Base-by-base conservation (phyloP, 1,140 invertebrate genomes). In the Brachionus angularis region DNA sequence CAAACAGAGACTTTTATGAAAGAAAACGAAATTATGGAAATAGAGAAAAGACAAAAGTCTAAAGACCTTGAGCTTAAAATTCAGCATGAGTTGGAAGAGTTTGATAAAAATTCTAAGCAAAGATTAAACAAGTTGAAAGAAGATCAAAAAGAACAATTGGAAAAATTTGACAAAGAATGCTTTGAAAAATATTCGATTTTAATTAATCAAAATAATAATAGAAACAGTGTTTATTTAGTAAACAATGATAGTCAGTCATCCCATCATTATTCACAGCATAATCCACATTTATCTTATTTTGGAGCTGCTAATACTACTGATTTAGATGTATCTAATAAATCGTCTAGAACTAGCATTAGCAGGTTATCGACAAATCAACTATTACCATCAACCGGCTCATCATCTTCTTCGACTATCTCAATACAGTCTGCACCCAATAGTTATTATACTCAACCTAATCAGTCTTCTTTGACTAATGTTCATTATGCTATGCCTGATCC, bases 111-210 rank as follows among this genome's bases (percentile, higher is more conserved):
- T 18, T n/a, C 21, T 29, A 23, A 50, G 14, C 12, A 14, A 10
- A 46, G 42, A 47, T 18, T 47, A 18, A 33, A 3, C 12, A 27
- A 14, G 12, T 50, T 67, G 33, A 67, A 36, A 8, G 62, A 34
- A 5, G 47, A 47, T 10, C 62, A 67, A 0, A 10, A 46, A 12
- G 16, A 34, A 16, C 42, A 46, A 33, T 31, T 47, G 25, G 42
- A 47, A 34, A 31, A 23, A 36, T 67, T 67, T 31, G 62, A 67
- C 31, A 47, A 67, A n/a, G 62, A 67, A 67, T 67, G 62, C 31
- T 67, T 67, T 67, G 62, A 67, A 12, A 67, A 67, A 47, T 67
- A 67, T 46, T 23, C 23, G 21, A 50, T 67, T 23, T 58, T 34
- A 39, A 58, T 58, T 23, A 36, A 36, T 58, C 53, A 58, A 39